Percentiles rank a stretch among this genome's conserved stretches.
phyloP scores from a whole-genome alignment of 2,113 vertebrate genomes.

The Pomatorhinus ruficollis region DNA sequence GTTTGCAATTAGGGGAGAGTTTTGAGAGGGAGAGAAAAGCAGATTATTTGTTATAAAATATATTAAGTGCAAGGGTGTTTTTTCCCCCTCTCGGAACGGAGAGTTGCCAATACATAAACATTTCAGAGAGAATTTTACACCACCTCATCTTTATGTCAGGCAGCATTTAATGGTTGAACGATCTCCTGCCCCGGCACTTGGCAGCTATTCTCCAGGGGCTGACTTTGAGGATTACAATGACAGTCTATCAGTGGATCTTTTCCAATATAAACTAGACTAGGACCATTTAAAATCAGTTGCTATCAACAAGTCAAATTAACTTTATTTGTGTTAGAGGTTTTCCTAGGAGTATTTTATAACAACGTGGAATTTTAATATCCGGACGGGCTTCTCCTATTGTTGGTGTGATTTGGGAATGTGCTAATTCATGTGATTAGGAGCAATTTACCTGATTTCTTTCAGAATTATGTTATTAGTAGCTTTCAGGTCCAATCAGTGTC shows the following conservation, averaged over 20 bases:
- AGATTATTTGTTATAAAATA: background rate
- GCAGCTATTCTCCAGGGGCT: constrained; percentile 46
- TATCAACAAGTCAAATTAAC: constrained; percentile 61
- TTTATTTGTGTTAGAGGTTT: constrained; percentile 57
- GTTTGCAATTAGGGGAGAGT: constrained; percentile 33
- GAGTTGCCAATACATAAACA: constrained; percentile 67
- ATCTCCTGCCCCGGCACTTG: constrained; percentile 45
- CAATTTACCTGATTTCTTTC: background rate
- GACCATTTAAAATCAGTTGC: constrained; percentile 57
- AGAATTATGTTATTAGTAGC: constrained; percentile 3
- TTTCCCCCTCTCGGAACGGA: constrained; percentile 42
- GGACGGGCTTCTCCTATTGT: background rate
- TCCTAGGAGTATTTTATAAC: constrained; percentile 31
- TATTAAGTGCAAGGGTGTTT: constrained; percentile 36
- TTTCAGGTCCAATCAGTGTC: background rate
- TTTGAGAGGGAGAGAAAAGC: constrained; percentile 61
- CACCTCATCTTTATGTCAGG: constrained; percentile 70
- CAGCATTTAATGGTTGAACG: constrained; percentile 68
- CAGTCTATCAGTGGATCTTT: constrained; percentile 50
- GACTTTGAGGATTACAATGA: constrained; percentile 57
- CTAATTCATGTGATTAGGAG: constrained; percentile 12
- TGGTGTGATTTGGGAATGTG: background rate
- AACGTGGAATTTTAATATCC: constrained; percentile 52
- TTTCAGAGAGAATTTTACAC: constrained; percentile 70
- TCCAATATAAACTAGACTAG: constrained; percentile 65